phyloP scores from a whole-genome alignment of 2,888 invertebrate species.

The Monopis laevigella region DNA sequence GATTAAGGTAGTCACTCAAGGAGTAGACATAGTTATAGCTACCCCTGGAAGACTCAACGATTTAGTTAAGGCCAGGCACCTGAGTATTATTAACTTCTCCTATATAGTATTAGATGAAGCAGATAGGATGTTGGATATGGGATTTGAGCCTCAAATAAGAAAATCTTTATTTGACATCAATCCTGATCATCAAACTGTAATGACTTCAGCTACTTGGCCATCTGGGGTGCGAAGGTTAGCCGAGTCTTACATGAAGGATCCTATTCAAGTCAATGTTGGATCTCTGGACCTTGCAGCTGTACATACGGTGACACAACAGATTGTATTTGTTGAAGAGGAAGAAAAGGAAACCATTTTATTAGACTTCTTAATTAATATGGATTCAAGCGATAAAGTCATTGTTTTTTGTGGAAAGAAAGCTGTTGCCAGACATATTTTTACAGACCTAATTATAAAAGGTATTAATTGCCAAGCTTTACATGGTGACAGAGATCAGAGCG shows the following conservation, averaged over 20 bases:
- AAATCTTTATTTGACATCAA: slow-evolving; percentile 82
- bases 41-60: slow-evolving; percentile 95
- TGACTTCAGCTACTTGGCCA: slow-evolving; percentile 98
- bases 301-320: slow-evolving; percentile 84
- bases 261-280: slow-evolving; percentile 91
- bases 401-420: slow-evolving; percentile 91
- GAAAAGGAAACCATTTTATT: slow-evolving; percentile 73
- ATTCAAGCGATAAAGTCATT: slow-evolving; percentile 82
- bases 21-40: slow-evolving; percentile 95
- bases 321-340: slow-evolving; percentile 77
- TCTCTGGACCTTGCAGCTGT: slow-evolving; percentile 89
- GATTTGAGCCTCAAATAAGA: slow-evolving; percentile 88
- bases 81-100: slow-evolving; percentile 83
- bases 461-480: slow-evolving; percentile 84
- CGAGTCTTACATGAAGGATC: slow-evolving; percentile 86
- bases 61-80: slow-evolving; percentile 74
- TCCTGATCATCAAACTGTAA: slow-evolving; percentile 92
- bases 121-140: slow-evolving; percentile 88
- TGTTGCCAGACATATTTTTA: slow-evolving; percentile 83
- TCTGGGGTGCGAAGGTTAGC: slow-evolving; percentile 86
- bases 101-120: slow-evolving; percentile 94
- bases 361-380: slow-evolving; percentile 77
- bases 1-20: slow-evolving; percentile 74
- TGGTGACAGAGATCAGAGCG: slow-evolving; percentile 85
- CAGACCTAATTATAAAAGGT: slow-evolving; percentile 77